A percentile compares a stretch with the other conserved stretches of the same genome.
Evolutionary conservation across 2,797 vertebrate genomes (phyloP).

Genomic region (Anisognathus igniventris): DNA sequence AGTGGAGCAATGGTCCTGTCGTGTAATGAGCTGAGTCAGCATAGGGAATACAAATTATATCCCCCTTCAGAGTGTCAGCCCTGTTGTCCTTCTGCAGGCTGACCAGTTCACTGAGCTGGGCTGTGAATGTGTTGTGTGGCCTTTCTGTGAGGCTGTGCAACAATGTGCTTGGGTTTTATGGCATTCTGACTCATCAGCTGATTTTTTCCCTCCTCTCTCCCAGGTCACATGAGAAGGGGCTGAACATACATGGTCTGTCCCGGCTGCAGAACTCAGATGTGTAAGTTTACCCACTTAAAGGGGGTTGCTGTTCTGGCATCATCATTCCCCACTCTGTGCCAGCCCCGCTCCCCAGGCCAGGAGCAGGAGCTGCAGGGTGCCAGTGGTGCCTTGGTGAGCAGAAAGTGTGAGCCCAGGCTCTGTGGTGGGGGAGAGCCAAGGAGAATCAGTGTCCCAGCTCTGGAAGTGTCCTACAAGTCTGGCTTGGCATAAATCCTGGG

Average conservation of each 20-base stretch:
- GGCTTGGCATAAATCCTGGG: neutral
- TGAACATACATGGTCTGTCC: fast-evolving
- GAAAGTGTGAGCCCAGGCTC: neutral
- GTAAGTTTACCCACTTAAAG: no score
- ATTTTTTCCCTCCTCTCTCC: neutral
- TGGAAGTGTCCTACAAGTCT: neutral
- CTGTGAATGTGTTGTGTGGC: fast-evolving
- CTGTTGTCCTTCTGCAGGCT: neutral
- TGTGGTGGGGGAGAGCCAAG: fast-evolving
- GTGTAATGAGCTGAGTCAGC: neutral
- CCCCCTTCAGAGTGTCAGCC: neutral
- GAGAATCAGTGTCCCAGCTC: neutral
- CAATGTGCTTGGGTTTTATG: neutral
- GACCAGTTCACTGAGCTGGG: fast-evolving
- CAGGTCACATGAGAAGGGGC: neutral
- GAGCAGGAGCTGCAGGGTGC: neutral
- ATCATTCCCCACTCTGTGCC: neutral
- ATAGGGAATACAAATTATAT: neutral
- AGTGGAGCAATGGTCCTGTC: neutral
- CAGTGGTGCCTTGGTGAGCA: neutral
- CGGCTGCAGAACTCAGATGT: neutral
- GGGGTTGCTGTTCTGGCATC: neutral
- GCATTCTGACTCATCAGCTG: neutral
- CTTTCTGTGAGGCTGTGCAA: neutral
- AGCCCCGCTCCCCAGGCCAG: neutral